Percentiles rank a stretch among this genome's conserved stretches.
Conservation (phyloP, 2,113 vertebrate genomes). For the Petrocephalus zakoni region DNA sequence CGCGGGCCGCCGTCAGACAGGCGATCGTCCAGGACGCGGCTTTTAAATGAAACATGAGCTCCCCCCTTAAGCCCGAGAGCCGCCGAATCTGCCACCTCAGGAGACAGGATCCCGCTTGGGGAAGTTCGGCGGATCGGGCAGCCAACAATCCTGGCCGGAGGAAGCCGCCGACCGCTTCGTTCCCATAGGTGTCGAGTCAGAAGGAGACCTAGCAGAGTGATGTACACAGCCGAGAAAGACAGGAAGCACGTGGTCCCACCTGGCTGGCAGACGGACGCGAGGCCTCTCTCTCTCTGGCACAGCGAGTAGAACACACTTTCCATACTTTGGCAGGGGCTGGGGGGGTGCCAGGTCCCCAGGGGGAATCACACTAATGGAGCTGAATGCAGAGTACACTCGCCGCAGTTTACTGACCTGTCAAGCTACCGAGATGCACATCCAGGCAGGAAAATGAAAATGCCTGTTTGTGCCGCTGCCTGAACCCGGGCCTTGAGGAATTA, state of each 20-base stretch:
- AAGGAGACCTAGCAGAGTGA: background rate
- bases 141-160: background rate
- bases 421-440: background rate
- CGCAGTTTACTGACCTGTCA: constrained; percentile 7
- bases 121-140: background rate
- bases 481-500: background rate
- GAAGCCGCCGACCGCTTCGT: background rate
- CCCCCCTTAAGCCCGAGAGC: background rate
- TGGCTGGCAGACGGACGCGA: background rate
- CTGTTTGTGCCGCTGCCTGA: background rate
- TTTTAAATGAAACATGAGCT: background rate
- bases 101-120: background rate
- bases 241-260: background rate
- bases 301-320: no score
- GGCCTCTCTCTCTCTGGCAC: background rate
- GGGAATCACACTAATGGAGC: constrained; percentile 2
- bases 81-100: no score
- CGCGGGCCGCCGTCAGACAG: background rate
- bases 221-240: background rate
- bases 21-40: background rate
- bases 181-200: background rate
- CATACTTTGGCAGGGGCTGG: no score
- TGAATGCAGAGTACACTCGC: background rate
- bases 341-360: background rate
- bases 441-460: background rate